Evolutionary conservation across 2,113 vertebrate genomes (phyloP), one percentile per base, ranked within the genome.

Genomic region (Scartelaos histophorus): DNA sequence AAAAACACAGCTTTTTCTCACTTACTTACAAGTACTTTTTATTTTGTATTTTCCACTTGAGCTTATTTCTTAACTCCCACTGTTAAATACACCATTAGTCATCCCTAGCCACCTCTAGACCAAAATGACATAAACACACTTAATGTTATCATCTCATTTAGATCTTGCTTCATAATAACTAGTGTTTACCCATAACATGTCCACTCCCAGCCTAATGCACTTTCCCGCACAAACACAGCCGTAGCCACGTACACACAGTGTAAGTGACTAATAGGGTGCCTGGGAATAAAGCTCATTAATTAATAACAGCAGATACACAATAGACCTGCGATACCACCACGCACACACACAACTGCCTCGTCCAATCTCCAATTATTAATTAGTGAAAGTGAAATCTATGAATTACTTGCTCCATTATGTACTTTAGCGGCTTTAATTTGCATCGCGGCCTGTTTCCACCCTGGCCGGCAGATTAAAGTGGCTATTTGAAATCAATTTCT

Each of bases 401-500:
- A 96, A 97, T 97, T 95, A 96, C 95, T 95, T 95, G 97, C 96
- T 96, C 96, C 96, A 98, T 98, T 98, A 97, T 98, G 96, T 97
- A 96, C 96, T 96, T 96, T 95, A 92, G 90, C 87, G 82, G 94
- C 93, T 95, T 95, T 94, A 93, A 85, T 92, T 93, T 88, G 92
- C 94, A 94, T 93, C 92, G 90, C 90, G 76, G 11, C 86, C 90
- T 93, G 93, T 95, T 94, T 91, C 93, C 92, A 58, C 82, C 71
- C 75, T 93, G 93, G 92, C 92, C 94, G 72, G 82, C 93, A 94
- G 94, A 96, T 96, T 97, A 96, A 96, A 97, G 95, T 96, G 96
- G 95, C 95, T 99, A 99, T 99, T 98, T 97, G 96, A 98, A 99
- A 99, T 99, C 97, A 99, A 99, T 99, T 99, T 98, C 97, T 98